Base-by-base conservation (phyloP, 2,113 vertebrate genomes). In the Azemiops feae region DNA sequence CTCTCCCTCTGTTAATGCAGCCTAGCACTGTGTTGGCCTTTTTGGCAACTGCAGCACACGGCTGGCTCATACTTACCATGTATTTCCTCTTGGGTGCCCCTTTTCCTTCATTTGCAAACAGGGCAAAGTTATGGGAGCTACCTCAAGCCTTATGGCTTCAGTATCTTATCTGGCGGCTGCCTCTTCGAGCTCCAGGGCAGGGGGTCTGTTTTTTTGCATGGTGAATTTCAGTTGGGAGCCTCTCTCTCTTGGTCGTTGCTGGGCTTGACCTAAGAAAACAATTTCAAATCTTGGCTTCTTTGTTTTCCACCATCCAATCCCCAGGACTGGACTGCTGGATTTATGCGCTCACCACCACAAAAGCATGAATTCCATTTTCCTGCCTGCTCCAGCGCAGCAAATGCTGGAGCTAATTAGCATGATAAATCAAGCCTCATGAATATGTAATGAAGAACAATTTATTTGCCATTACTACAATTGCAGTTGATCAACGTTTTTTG, bases 341-440 rank as follows among this genome's bases (percentile, higher is more conserved):
- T 87, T 7, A 0, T 93, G 87, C 30, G 12, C 20, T 5, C 50
- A 39, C 88, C 47, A 91, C 20, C 85, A 45, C 12, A 74, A 23
- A 95, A 23, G 10, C 47, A 91, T 90, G 9, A 50, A 94, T 91
- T 45, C 64, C 53, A 81, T 2, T 91, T 95, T 92, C 60, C 93
- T 52, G 43, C 54, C 85, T 87, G 69, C 85, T 92, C 91, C 91
- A 89, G 92, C 14, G 89, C 52, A 87, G 92, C 20, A 91, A 86
- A 91, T 88, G 3, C 86, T 3, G 22, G 1, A 91, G 54, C 54
- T 95, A 93, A 53, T 92, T 88, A 94, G 58, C 91, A 10, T 95
- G 85, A 90, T 88, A 93, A 93, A 92, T 50, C 95, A 93, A 87
- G 92, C 58, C 97, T 90, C 34, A 4, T 96, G 94, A 93, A 94